A percentile compares a stretch with the other conserved stretches of the same genome.
Evolutionary conservation across 1,140 invertebrate species (phyloP).

Genomic region (Pogonus chalceus): DNA sequence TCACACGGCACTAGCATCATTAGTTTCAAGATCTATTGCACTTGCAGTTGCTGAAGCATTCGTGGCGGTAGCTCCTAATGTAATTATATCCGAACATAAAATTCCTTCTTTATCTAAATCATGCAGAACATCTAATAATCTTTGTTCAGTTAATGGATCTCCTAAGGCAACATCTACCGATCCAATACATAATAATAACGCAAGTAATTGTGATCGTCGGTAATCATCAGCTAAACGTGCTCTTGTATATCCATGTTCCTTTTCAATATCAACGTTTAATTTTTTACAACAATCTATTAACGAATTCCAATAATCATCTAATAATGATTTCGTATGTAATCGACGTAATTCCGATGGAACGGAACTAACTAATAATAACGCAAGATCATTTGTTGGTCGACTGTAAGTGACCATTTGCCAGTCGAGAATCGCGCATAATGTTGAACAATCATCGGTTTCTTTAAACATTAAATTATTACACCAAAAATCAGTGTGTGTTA

Average conservation of each 20-base stretch:
- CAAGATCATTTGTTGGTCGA: constrained; percentile 65
- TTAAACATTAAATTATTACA: constrained; percentile 68
- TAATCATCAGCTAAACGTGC: constrained; percentile 52
- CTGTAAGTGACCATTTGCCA: constrained; percentile 79
- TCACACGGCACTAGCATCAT: neutral
- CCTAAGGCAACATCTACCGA: constrained; percentile 65
- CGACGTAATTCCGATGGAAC: constrained; percentile 58
- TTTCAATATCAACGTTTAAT: constrained; percentile 49
- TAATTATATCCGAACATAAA: constrained; percentile 28
- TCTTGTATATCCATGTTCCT: constrained; percentile 43
- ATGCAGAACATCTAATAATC: constrained; percentile 45
- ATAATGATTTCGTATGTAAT: constrained; percentile 44
- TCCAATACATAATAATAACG: constrained; percentile 64
- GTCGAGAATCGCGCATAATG: constrained; percentile 64
- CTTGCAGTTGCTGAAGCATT: neutral
- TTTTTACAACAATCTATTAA: constrained; percentile 44
- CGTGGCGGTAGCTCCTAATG: constrained; percentile 6
- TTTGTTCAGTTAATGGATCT: constrained; percentile 55
- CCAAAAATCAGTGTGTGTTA: constrained; percentile 76
- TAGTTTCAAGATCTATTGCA: too few relatives aligned
- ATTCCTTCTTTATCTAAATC: constrained; percentile 50
- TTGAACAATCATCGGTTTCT: constrained; percentile 32
- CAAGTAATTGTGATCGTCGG: constrained; percentile 57
- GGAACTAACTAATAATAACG: constrained; percentile 66
- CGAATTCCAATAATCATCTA: constrained; percentile 58